Evolutionary conservation across 2,797 vertebrate species (phyloP).

Genomic region (Danio aesculapii): DNA sequence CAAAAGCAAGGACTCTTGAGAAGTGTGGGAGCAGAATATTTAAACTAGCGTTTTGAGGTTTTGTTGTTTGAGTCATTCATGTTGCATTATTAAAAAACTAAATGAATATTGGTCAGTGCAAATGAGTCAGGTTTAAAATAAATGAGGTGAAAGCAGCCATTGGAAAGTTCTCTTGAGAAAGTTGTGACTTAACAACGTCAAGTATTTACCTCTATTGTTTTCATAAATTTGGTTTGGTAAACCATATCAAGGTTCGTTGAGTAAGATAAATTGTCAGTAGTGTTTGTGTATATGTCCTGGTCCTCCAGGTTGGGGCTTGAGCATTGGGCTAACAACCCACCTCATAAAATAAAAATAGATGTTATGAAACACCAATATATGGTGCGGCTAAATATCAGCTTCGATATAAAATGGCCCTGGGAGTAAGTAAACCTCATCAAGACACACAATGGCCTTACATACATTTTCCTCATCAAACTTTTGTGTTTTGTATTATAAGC

Average conservation of each 20-base stretch:
- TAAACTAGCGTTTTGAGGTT: not conserved
- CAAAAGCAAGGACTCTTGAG: slow-evolving; percentile 18
- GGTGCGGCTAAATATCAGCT: too few relatives aligned
- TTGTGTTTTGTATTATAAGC: not conserved
- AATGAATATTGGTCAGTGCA: not conserved
- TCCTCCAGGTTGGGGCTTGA: too few relatives aligned
- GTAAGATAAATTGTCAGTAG: too few relatives aligned
- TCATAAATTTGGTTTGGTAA: not conserved
- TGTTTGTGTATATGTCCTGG: too few relatives aligned
- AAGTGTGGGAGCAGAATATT: slow-evolving; percentile 7
- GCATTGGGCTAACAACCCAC: too few relatives aligned
- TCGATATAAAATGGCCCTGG: too few relatives aligned
- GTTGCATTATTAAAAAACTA: not conserved
- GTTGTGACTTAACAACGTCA: slow-evolving; percentile 23
- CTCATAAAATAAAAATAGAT: too few relatives aligned
- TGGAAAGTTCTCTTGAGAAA: slow-evolving; percentile 42
- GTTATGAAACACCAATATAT: too few relatives aligned
- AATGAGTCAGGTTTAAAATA: not conserved
- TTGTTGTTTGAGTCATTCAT: slow-evolving; percentile 23
- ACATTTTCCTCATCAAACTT: not conserved
- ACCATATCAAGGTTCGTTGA: not conserved
- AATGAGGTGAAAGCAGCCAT: not conserved
- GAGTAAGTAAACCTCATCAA: not conserved
- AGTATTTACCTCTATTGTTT: slow-evolving; percentile 6
- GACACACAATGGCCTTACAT: not conserved